These are phyloP conservation scores for Cryptus armator DNA, from an alignment of 2,888 invertebrate species.

Conservation along the genomic window DNA sequence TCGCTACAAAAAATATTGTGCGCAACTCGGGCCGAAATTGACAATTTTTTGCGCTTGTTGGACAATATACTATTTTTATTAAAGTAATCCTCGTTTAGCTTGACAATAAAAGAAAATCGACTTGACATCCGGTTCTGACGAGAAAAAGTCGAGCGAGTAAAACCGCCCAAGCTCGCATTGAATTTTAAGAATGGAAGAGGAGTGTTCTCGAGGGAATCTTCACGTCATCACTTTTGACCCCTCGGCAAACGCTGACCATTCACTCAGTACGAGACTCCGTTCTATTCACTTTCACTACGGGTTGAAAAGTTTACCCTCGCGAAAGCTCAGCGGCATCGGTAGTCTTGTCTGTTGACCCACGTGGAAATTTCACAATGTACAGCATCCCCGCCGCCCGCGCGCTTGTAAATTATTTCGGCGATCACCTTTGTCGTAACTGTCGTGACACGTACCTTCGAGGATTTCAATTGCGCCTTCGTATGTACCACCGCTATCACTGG, in stretches of 20 bases:
- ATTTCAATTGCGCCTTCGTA: slow-evolving; percentile 11
- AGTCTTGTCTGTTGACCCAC: slow-evolving; percentile 50
- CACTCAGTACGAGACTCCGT: slow-evolving; percentile 18
- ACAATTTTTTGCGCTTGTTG: too few species aligned
- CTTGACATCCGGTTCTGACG: background rate
- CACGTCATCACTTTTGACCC: slow-evolving; percentile 41
- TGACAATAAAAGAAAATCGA: background rate
- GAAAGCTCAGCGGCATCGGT: slow-evolving; percentile 18
- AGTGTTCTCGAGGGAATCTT: slow-evolving; percentile 51
- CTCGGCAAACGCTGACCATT: slow-evolving; percentile 59
- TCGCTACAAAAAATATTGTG: too few species aligned
- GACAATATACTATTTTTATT: background rate
- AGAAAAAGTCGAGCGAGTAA: background rate
- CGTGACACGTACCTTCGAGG: slow-evolving; percentile 21
- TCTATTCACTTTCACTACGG: slow-evolving; percentile 54
- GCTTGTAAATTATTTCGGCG: slow-evolving; percentile 53
- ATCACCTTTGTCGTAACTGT: slow-evolving; percentile 52
- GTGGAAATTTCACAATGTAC: slow-evolving; percentile 42
- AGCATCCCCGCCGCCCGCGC: slow-evolving; percentile 31
- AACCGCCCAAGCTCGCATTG: slow-evolving; percentile 31
- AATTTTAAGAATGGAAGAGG: slow-evolving; percentile 21
- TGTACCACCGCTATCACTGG: background rate
- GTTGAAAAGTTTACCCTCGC: slow-evolving; percentile 51
- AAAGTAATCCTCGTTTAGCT: background rate
- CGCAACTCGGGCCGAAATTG: too few species aligned